A percentile compares a stretch with the other conserved stretches of the same genome.
Evolutionary conservation across 2,113 vertebrate genomes (phyloP).

Genomic region (Mesembrinibis cayennensis): DNA sequence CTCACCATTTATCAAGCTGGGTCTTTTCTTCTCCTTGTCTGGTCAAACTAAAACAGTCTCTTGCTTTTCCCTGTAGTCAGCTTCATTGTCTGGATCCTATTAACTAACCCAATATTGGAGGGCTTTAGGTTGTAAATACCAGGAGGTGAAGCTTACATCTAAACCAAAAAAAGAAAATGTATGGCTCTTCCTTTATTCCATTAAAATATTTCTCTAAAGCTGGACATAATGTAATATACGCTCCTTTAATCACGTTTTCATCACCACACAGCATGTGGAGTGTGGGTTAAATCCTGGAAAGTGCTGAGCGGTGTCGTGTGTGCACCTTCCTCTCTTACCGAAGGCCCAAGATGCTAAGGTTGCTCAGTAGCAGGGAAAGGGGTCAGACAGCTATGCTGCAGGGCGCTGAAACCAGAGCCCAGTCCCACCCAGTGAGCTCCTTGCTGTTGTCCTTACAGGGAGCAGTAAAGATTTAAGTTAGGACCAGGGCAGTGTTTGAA

Average conservation of each 20-base stretch:
- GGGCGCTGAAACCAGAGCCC: not conserved
- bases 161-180: not conserved
- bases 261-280: not conserved
- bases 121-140: conserved; percentile 41
- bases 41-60: not conserved
- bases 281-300: not conserved
- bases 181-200: not conserved
- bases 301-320: not conserved
- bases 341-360: not conserved
- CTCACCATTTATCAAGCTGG: conserved; percentile 28
- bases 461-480: not conserved
- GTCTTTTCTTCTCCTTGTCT: conserved; percentile 24
- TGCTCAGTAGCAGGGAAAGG: not conserved
- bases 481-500: not conserved
- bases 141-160: conserved; percentile 14
- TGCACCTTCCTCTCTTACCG: not conserved
- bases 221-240: conserved; percentile 22
- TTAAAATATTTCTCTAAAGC: conserved; percentile 23
- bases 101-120: conserved; percentile 9
- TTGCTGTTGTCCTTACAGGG: not conserved
- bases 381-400: not conserved
- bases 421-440: not conserved
- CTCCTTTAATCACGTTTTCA: not conserved
- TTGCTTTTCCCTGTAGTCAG: conserved; percentile 18
- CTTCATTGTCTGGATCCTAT: conserved; percentile 54